Conservation (phyloP, 2,113 vertebrate species). For the Pangasianodon gigas region DNA sequence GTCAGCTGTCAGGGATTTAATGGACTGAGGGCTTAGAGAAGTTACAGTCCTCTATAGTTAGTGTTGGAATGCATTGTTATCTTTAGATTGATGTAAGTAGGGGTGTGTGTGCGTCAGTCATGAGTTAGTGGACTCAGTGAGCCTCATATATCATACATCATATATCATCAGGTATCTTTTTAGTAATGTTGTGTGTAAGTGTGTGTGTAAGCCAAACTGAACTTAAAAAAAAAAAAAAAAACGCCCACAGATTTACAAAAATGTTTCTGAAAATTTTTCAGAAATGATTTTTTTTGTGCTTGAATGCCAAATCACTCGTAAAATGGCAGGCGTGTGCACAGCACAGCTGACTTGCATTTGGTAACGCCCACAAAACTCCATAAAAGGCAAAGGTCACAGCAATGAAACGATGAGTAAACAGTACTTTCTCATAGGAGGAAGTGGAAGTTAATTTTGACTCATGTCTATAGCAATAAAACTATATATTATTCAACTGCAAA, state of each 20-base stretch:
- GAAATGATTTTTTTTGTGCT: background rate
- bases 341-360: background rate
- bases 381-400: no score
- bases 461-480: no score
- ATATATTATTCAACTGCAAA: background rate
- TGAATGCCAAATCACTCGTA: background rate
- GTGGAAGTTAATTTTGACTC: no score
- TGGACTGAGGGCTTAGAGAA: background rate
- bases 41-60: background rate
- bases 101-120: background rate
- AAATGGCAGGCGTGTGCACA: background rate
- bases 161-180: background rate
- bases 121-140: background rate
- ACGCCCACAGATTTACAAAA: no score
- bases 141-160: background rate
- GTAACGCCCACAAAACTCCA: background rate
- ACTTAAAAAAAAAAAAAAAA: background rate
- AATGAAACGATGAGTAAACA: no score
- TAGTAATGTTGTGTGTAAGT: background rate
- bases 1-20: background rate
- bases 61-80: background rate
- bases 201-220: background rate
- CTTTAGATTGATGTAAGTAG: background rate
- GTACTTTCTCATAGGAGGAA: no score
- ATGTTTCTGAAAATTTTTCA: no score